phyloP scores from a whole-genome alignment of 2,888 invertebrate genomes.

The Eubasilissa splendida region DNA sequence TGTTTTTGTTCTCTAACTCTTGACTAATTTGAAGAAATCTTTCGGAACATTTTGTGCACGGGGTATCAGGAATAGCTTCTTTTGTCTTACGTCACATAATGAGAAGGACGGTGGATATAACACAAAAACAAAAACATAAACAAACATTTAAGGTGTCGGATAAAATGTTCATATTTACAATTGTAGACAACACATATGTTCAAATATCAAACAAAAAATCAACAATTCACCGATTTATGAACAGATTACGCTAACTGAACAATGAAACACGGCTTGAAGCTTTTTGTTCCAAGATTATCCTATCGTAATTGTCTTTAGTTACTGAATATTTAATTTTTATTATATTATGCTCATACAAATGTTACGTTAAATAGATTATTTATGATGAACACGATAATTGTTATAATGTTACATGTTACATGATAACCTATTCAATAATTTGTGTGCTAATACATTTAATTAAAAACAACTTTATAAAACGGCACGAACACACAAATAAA shows the following conservation, averaged over 20 bases:
- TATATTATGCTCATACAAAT: slow-evolving; percentile 9
- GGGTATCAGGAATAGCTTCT: slow-evolving; percentile 36
- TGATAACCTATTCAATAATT: slow-evolving; percentile 56
- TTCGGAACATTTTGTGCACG: slow-evolving; percentile 48
- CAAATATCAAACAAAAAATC: slow-evolving; percentile 36
- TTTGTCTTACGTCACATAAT: slow-evolving; percentile 19
- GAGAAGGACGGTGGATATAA: slow-evolving; percentile 42
- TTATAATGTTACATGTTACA: slow-evolving; percentile 59
- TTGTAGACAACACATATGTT: neutral
- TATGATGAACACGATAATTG: slow-evolving; percentile 59
- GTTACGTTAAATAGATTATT: slow-evolving; percentile 41
- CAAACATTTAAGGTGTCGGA: slow-evolving; percentile 37
- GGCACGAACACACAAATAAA: slow-evolving; percentile 54
- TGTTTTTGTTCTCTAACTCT: slow-evolving; percentile 53
- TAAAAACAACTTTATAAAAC: slow-evolving; percentile 55
- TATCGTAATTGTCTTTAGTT: neutral
- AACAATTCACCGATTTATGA: slow-evolving; percentile 36
- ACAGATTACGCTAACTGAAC: slow-evolving; percentile 9
- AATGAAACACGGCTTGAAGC: slow-evolving; percentile 6
- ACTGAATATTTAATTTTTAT: slow-evolving; percentile 19
- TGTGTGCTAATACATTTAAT: slow-evolving; percentile 58
- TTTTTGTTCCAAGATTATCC: slow-evolving; percentile 9
- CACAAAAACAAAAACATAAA: slow-evolving; percentile 45
- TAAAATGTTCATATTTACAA: slow-evolving; percentile 25
- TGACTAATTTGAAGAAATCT: slow-evolving; percentile 47